These are phyloP conservation scores for Melanostigma gelatinosum DNA, from an alignment of 2,113 vertebrate genomes.

Conservation along the genomic window DNA sequence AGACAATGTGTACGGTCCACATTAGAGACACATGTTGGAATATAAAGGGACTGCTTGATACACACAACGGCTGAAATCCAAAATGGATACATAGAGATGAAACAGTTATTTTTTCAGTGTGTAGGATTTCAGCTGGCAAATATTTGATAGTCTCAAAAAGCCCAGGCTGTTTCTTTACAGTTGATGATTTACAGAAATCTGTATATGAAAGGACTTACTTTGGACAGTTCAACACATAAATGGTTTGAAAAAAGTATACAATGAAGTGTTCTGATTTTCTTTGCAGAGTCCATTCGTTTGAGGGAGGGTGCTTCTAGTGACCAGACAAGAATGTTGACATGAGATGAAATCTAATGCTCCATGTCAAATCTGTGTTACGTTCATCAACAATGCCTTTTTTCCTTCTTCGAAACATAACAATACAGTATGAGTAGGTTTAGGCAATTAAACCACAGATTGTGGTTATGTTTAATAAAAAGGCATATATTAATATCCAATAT, in stretches of 20 bases:
- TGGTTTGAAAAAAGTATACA: not conserved
- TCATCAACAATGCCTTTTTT: not conserved
- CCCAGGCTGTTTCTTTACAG: not conserved
- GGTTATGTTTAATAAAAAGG: not conserved
- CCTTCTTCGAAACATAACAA: not conserved
- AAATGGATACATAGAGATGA: not conserved
- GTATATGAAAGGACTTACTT: not conserved
- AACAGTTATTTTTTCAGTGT: not conserved
- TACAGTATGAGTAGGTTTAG: not conserved
- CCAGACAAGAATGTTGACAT: not conserved
- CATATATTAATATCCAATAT: not conserved
- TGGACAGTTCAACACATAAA: not conserved
- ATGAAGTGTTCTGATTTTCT: not conserved
- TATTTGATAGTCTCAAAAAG: not conserved
- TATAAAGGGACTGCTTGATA: slow-evolving; percentile 13
- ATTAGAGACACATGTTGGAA: slow-evolving; percentile 47
- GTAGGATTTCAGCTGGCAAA: not conserved
- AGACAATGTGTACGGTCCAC: slow-evolving; percentile 40
- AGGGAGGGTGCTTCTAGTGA: not conserved
- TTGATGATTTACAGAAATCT: not conserved
- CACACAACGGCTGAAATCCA: not conserved
- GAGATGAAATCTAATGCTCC: not conserved
- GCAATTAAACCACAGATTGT: no score
- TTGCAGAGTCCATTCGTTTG: not conserved
- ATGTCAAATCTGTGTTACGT: not conserved